A percentile compares a stretch with the other conserved stretches of the same genome.
Evolutionary conservation across 1,140 invertebrate genomes (phyloP).

Genomic region (Cydia strobilella): DNA sequence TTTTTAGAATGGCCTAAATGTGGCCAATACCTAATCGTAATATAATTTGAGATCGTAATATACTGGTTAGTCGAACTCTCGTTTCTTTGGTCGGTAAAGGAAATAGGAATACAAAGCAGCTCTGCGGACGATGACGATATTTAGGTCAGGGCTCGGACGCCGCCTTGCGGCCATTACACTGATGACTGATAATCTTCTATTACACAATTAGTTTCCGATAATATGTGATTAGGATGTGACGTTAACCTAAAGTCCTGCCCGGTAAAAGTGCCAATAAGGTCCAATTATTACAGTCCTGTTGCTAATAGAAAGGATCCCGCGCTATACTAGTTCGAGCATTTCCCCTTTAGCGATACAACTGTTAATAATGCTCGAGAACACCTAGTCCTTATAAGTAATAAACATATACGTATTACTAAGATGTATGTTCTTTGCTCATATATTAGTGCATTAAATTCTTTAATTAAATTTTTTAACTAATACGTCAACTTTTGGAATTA

Average conservation of each 20-base stretch:
- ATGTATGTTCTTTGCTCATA: too few relatives aligned
- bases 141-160: conserved; percentile 25
- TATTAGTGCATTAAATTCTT: too few relatives aligned
- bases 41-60: background rate
- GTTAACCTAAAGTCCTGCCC: background rate
- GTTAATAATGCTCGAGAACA: background rate
- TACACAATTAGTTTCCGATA: conserved; percentile 28
- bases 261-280: background rate
- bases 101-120: background rate
- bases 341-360: background rate
- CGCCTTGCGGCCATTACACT: conserved; percentile 29
- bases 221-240: conserved; percentile 18
- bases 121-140: conserved; percentile 25
- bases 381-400: too few relatives aligned
- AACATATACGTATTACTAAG: too few relatives aligned
- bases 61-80: background rate
- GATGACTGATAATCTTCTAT: conserved; percentile 31
- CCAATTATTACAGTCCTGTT: background rate
- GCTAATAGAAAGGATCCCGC: background rate
- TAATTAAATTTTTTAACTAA: too few relatives aligned
- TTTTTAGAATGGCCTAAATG: too few relatives aligned
- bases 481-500: too few relatives aligned
- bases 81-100: background rate
- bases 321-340: background rate
- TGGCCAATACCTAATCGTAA: too few relatives aligned